Evolutionary conservation across 2,888 invertebrate species (phyloP).

Genomic region (Hydrotaea cyrtoneurina): DNA sequence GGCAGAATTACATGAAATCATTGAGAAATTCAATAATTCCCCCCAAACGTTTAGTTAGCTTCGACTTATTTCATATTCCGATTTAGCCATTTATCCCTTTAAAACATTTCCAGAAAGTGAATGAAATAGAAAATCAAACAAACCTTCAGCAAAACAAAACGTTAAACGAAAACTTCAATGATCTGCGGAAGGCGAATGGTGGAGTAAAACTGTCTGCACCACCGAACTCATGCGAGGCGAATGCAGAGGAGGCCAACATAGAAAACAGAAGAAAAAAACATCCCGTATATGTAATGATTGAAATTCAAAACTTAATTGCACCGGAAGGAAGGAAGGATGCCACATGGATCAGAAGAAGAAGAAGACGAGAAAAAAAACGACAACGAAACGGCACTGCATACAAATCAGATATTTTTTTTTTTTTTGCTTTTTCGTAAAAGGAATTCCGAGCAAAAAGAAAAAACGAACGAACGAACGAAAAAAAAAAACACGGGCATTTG

Average conservation of each 20-base stretch:
- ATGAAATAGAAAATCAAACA: too few relatives aligned
- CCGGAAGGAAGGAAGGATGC: slow-evolving; percentile 64
- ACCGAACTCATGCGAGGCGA: background rate
- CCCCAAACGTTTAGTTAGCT: too few relatives aligned
- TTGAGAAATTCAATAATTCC: too few relatives aligned
- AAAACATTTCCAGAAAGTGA: too few relatives aligned
- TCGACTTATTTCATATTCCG: background rate
- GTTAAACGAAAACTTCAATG: background rate
- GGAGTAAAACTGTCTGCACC: background rate
- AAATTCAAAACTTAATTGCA: slow-evolving; percentile 68
- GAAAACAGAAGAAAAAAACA: slow-evolving; percentile 8
- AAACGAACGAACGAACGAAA: too few relatives aligned
- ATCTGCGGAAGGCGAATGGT: too few relatives aligned
- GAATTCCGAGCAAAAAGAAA: too few relatives aligned
- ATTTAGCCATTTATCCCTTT: too few relatives aligned
- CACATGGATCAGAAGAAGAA: slow-evolving; percentile 14
- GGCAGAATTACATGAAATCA: too few relatives aligned
- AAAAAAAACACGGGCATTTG: slow-evolving; percentile 52
- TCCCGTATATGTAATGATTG: slow-evolving; percentile 63
- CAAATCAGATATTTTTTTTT: slow-evolving; percentile 1
- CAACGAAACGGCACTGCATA: slow-evolving; percentile 54
- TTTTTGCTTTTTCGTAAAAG: background rate
- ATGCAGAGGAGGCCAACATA: background rate
- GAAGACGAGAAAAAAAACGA: background rate
- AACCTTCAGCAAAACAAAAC: background rate